Base-by-base conservation (phyloP, 2,113 vertebrate genomes). In the Lamprotornis superbus region DNA sequence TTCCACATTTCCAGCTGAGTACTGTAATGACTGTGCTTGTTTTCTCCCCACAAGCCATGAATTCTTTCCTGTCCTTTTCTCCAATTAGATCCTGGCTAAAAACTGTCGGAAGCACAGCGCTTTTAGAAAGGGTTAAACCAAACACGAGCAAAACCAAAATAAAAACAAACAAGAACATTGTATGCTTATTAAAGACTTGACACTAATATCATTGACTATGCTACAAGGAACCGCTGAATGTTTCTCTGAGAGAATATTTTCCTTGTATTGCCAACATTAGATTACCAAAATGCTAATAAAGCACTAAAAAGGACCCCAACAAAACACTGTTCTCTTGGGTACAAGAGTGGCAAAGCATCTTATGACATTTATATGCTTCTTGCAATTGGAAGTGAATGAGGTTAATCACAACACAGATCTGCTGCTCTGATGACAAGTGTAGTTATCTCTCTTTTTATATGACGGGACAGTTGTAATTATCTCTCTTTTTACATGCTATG, bases 281-380 rank as follows among this genome's bases (percentile, higher is more conserved):
- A 42, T 75, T 95, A 90, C n/a, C 20, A 84, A 96, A 93, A 70
- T 59, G 61, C 56, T 33, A 79, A 83, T 27, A 71, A 94, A 37
- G 83, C 71, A 89, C 86, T 93, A 80, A 63, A 92, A 67, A 87
- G 63, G 30, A 80, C 50, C 23, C 35, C 49, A 67, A 68, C 33
- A 85, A 92, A 52, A 74, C 5, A 25, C 27, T 50, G 28, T 63
- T 69, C 68, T 95, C 89, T 78, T 91, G 39, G 37, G 90, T 28
- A 31, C 37, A 95, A 49, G 68, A 77, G 50, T 23, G 65, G 69
- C 55, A 84, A 87, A 71, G 47, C 33, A 53, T 16, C n/a, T 69
- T 67, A n/a, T 30, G 37, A 55, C 11, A 59, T 77, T 74, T 50
- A 59, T 46, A 33, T 31, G 65, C 63, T 90, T 83, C 59, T 82